Conservation (phyloP, 92 coral and sea anemone species). For the Ricordea florida region DNA sequence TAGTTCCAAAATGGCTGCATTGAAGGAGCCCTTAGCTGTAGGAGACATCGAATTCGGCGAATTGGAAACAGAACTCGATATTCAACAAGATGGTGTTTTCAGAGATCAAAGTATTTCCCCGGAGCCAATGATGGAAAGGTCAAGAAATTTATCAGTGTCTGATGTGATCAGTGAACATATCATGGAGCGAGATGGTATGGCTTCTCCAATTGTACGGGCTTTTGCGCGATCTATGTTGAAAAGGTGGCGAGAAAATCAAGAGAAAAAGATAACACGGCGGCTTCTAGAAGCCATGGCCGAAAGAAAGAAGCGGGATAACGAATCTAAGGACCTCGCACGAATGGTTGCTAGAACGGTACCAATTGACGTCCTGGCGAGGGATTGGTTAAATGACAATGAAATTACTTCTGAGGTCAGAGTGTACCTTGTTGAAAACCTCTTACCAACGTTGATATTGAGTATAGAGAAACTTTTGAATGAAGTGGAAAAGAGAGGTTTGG, state of each 20-base stretch:
- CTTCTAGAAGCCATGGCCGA: conserved; percentile 74
- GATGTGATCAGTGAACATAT: conserved; percentile 65
- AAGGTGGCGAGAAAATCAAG: conserved; percentile 84
- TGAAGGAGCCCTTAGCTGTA: conserved; percentile 2
- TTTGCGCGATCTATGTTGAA: conserved; percentile 73
- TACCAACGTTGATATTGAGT: conserved; percentile 93
- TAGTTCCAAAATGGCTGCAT: too few relatives aligned
- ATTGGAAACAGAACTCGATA: neutral
- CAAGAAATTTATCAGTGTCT: conserved; percentile 60
- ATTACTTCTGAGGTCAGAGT: conserved; percentile 80
- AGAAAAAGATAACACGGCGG: conserved; percentile 73
- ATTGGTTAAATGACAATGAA: conserved; percentile 87
- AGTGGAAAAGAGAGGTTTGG: conserved; percentile 76
- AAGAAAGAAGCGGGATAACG: conserved; percentile 77
- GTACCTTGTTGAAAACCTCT: conserved; percentile 80
- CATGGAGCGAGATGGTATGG: conserved; percentile 62
- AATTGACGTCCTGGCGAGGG: conserved; percentile 85
- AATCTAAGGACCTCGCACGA: conserved; percentile 74
- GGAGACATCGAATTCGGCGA: conserved; percentile 33
- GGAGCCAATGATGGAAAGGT: neutral
- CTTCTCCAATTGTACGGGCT: conserved; percentile 74
- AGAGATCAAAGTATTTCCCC: conserved; percentile 11
- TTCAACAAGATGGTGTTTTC: neutral
- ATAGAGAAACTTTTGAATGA: conserved; percentile 90
- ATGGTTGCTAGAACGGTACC: conserved; percentile 84